Percentiles rank a stretch among this genome's conserved stretches.
Conservation (phyloP, 2,113 vertebrate genomes). For the Gallinago undulata region DNA sequence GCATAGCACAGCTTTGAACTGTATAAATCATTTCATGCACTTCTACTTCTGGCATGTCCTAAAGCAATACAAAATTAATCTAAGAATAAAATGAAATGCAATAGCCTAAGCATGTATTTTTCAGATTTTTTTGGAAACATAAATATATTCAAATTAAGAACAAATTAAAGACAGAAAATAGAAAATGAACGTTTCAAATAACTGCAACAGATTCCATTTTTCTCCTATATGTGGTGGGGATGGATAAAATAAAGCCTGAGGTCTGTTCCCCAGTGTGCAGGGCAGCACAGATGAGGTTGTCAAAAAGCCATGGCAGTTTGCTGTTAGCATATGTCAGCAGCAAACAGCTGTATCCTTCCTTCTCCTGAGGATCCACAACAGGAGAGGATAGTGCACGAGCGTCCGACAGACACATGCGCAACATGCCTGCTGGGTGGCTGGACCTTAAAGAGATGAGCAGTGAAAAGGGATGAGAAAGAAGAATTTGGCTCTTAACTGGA, state of each 20-base stretch:
- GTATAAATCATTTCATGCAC: neutral
- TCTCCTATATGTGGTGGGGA: neutral
- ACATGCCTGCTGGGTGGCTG: rapidly evolving
- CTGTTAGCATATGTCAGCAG: neutral
- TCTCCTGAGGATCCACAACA: rapidly evolving
- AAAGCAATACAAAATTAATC: neutral
- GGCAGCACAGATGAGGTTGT: neutral
- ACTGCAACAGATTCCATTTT: neutral
- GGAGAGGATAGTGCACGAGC: rapidly evolving
- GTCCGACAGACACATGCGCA: neutral
- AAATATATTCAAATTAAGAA: neutral
- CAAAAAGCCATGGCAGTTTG: neutral
- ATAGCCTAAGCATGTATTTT: neutral
- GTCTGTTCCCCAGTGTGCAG: neutral
- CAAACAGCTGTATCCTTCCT: neutral
- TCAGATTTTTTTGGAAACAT: neutral
- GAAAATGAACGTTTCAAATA: neutral
- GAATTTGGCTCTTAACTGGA: neutral
- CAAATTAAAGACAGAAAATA: neutral
- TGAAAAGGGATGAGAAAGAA: neutral
- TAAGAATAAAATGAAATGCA: neutral
- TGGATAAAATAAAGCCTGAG: neutral
- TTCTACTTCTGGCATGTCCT: neutral
- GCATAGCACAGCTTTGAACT: neutral
- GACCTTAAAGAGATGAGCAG: neutral